Evolutionary conservation across 2,113 vertebrate genomes (phyloP).

Genomic region (Cynopterus brachyotis): DNA sequence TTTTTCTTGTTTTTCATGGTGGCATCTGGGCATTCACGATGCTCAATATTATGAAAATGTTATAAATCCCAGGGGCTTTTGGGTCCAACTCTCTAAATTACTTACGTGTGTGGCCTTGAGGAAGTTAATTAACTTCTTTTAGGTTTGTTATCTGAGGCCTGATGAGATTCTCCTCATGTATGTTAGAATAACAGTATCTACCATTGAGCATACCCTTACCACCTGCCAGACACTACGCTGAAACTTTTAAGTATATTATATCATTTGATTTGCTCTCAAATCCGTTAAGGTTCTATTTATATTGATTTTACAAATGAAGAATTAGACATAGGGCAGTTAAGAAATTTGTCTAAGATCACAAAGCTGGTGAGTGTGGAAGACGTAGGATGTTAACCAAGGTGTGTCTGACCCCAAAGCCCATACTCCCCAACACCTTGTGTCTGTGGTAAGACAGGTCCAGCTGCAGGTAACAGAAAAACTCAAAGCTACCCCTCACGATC

Average conservation of each 20-base stretch:
- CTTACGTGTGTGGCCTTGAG: neutral
- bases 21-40: neutral
- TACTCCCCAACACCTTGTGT: neutral
- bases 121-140: neutral
- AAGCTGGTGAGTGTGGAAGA: neutral
- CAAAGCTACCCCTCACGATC: neutral
- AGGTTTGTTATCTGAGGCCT: neutral
- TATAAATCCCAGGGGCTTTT: neutral
- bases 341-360: neutral
- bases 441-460: neutral
- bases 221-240: neutral
- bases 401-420: neutral
- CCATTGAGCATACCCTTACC: neutral
- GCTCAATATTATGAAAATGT: neutral
- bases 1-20: neutral
- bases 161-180: neutral
- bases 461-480: neutral
- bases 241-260: neutral
- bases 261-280: neutral
- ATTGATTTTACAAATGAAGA: neutral
- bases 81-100: neutral
- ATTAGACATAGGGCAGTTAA: neutral
- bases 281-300: neutral
- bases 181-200: neutral
- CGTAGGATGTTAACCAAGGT: neutral